These are phyloP conservation scores for Antedon mediterranea DNA, from an alignment of 53 echinoderm and acorn worm species.

Conservation along the genomic window DNA sequence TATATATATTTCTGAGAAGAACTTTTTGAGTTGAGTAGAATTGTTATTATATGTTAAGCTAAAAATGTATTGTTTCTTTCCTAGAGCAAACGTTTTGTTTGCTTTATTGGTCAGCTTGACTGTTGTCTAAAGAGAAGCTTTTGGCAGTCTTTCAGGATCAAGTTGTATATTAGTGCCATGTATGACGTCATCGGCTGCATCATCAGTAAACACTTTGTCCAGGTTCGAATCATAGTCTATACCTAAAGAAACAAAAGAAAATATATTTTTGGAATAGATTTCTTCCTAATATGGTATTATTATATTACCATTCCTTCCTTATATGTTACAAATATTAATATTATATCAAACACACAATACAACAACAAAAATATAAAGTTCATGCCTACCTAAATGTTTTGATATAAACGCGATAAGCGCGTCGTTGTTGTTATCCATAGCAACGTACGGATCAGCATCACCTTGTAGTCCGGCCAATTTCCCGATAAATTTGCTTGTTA, in stretches of 20 bases:
- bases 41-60: too few relatives aligned
- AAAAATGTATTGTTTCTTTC: too few relatives aligned
- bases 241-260: neutral
- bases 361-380: neutral
- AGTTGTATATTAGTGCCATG: neutral
- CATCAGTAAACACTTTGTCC: neutral
- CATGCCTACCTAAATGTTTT: conserved; percentile 25
- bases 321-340: too few relatives aligned
- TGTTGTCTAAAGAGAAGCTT: neutral
- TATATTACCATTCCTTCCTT: too few relatives aligned
- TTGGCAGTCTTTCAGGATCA: neutral
- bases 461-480: conserved; percentile 25
- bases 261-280: neutral
- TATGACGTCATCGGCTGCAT: neutral
- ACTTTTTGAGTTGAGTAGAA: too few relatives aligned
- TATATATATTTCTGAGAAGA: too few relatives aligned
- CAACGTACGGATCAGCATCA: conserved; percentile 35
- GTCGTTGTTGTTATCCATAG: conserved; percentile 46
- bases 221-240: neutral
- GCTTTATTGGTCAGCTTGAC: too few relatives aligned
- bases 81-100: too few relatives aligned
- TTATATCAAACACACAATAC: too few relatives aligned
- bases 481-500: conserved; percentile 24
- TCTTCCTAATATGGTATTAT: too few relatives aligned
- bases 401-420: conserved; percentile 50